phyloP scores from a whole-genome alignment of 2,113 vertebrate species.

The Periophthalmus modestus region DNA sequence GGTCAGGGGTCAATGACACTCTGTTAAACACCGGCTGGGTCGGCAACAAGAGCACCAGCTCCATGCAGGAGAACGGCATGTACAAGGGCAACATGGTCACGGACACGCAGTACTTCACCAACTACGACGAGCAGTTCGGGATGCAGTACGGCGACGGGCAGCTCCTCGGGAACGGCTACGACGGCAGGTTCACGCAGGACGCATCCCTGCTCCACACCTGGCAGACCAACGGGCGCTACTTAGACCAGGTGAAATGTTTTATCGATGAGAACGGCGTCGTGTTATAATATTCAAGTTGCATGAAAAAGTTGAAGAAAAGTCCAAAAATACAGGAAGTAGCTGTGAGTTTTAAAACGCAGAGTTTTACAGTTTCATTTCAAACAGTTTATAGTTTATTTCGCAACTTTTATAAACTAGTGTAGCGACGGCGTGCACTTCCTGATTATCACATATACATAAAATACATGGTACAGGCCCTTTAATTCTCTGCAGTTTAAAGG shows the following conservation, averaged over 20 bases:
- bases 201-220: constrained; percentile 35
- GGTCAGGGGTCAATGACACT: constrained; percentile 24
- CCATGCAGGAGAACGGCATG: constrained; percentile 1
- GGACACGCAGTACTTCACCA: constrained; percentile 1
- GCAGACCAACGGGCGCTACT: constrained; percentile 58
- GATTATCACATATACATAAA: too few relatives aligned
- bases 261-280: neutral
- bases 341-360: too few relatives aligned
- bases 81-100: neutral
- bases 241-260: constrained; percentile 54
- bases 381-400: too few relatives aligned
- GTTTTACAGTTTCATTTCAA: too few relatives aligned
- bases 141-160: constrained; percentile 8
- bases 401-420: too few relatives aligned
- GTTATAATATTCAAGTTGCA: too few relatives aligned
- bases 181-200: constrained; percentile 19
- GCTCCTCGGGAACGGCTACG: neutral
- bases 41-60: constrained; percentile 11
- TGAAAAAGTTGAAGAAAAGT: too few relatives aligned
- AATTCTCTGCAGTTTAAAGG: too few relatives aligned
- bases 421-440: too few relatives aligned
- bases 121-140: constrained; percentile 24
- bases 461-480: too few relatives aligned
- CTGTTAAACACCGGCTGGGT: neutral
- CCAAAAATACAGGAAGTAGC: too few relatives aligned